Percentiles rank a stretch among this genome's conserved stretches.
Evolutionary conservation across 2,797 vertebrate genomes (phyloP).

Genomic region (Hippoglossus hippoglossus): DNA sequence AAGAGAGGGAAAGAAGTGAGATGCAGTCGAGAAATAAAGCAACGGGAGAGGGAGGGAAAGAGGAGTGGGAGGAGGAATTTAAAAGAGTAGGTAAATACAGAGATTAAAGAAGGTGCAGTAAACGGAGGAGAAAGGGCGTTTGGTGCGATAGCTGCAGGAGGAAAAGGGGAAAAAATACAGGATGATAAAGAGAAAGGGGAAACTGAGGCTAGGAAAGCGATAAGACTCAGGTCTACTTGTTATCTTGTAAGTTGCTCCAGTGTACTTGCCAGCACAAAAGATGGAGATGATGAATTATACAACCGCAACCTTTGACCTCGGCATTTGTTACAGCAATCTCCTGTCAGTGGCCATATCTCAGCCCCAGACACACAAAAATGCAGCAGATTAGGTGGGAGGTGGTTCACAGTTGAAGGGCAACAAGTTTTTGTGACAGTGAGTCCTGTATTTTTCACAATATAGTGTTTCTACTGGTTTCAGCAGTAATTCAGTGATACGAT

Average conservation of each 20-base stretch:
- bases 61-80: constrained; percentile 26
- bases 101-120: constrained; percentile 35
- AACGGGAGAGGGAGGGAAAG: constrained; percentile 18
- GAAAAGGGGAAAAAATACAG: constrained; percentile 12
- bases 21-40: constrained; percentile 28
- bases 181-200: constrained; percentile 48
- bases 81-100: constrained; percentile 31
- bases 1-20: constrained; percentile 2
- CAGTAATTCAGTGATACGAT: constrained; percentile 9
- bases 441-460: constrained; percentile 4
- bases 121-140: constrained; percentile 47
- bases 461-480: constrained; percentile 26
- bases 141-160: constrained; percentile 26
- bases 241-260: constrained; percentile 45
- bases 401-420: neutral
- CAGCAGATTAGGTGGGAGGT: neutral
- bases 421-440: neutral
- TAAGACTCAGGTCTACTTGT: constrained; percentile 44
- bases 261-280: constrained; percentile 32
- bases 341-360: constrained; percentile 27
- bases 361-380: constrained; percentile 32
- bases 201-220: constrained; percentile 40
- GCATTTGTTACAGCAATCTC: constrained; percentile 51
- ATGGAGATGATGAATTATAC: constrained; percentile 62
- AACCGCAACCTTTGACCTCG: constrained; percentile 50